Evolutionary conservation across 2,797 vertebrate genomes (phyloP), one percentile per base, ranked within the genome.

Genomic region (Naso thynnoides): DNA sequence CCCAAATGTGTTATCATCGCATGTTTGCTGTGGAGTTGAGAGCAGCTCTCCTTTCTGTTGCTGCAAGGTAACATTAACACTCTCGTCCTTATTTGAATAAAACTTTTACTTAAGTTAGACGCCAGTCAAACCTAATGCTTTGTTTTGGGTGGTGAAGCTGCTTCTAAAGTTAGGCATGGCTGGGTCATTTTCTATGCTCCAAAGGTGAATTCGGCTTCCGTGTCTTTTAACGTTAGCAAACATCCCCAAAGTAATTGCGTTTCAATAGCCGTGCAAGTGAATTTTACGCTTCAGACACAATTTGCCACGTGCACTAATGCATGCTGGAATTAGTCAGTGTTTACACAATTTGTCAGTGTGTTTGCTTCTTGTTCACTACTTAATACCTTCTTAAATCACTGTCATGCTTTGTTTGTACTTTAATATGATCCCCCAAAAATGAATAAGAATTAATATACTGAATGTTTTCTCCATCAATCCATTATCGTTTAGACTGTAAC

Each of bases 111-210:
- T 3, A 14, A 26, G 65, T 57, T 56, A 7, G 5, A 23, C 64
- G 54, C 0, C 0, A 15, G 8, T 18, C 2, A 11, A 26, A 14
- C 1, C 2, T 2, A 10, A 44, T 1, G 10, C n/a, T 5, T 18
- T 0, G 1, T 27, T 16, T 5, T n/a, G 5, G 15, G 2, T 10
- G 6, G 0, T 29, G 2, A 13, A n/a, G n/a, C n/a, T n/a, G n/a
- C 69, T 39, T 56, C 3, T 60, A 9, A 41, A 15, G 5, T 8
- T 23, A 50, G 0, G 0, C 16, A 18, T 24, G 6, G 41, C 21
- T 7, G 2, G 5, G 1, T 38, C 19, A 8, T 59, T 50, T 29
- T 0, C 0, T 14, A 18, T 33, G 1, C 26, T 6, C 2, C 3
- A 13, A 2, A 23, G 18, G 11, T 54, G 8, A 42, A 62, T 42